Base-by-base conservation (phyloP, 2,888 invertebrate genomes). In the Rhamnusium bicolor region DNA sequence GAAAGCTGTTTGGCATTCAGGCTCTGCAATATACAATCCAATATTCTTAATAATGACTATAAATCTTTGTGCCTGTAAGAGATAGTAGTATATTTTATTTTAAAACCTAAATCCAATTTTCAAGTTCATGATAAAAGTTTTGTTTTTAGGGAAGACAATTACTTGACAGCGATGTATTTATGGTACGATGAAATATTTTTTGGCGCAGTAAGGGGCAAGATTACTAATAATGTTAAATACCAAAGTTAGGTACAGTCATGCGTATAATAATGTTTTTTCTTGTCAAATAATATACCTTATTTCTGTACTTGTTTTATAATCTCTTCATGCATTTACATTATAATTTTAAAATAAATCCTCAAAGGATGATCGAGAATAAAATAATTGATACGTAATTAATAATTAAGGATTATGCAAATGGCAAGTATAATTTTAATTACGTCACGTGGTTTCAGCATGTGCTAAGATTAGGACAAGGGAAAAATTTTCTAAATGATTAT, bases 31-130 rank as follows among this genome's bases (percentile, higher is more conserved):
- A 78, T 75, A 73, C 72, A 82, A 79, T 81, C 81, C 82, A 81
- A 82, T 82, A 82, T 81, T 81, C 81, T 82, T 82, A 83, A 83
- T 83, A 83, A 82, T 80, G 80, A 80, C 74, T 70, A 83, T 83
- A 83, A 83, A 83, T 83, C 83, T 80, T 76, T 68, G 40, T 71
- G 73, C 71, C 63, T 66, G 32, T 60, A 75, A 69, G 58, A 29
- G 58, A 29, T 56, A 24, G n/a, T n/a, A n/a, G 27, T 69, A 69
- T 69, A 72, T 63, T 72, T 72, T 63, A 72, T 72, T 72, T 69
- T 69, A 63, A 72, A 72, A 65, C 63, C 72, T n/a, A 49, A 62
- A 72, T 72, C 72, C 72, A 72, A 72, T 72, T 69, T 72, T 63
- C 63, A 10, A 61, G 18, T 29, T 61, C 46, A 46, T 21, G 61